phyloP scores from a whole-genome alignment of 2,797 vertebrate genomes.

The Oryzias sinensis region DNA sequence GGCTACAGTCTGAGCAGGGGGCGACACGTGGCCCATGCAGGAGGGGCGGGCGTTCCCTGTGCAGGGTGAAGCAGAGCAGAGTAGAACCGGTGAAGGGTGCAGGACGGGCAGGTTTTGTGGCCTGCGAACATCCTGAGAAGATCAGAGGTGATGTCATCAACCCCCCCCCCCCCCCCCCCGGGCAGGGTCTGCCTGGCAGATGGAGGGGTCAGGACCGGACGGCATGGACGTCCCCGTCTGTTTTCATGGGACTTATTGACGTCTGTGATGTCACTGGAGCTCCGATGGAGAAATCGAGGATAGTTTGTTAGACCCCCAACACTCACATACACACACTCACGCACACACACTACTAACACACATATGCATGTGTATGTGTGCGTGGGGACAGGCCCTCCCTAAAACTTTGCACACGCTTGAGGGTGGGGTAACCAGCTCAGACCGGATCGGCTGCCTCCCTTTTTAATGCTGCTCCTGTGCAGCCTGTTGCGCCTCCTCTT shows the following conservation, averaged over 20 bases:
- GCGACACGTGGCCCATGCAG: too few species aligned
- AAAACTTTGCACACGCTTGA: slow-evolving; percentile 83
- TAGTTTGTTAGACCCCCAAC: slow-evolving; percentile 75
- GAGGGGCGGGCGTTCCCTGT: too few species aligned
- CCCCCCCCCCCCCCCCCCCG: slow-evolving; percentile 67
- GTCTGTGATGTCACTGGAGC: slow-evolving; percentile 34
- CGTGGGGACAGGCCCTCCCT: slow-evolving; percentile 83
- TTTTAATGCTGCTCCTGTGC: slow-evolving; percentile 80
- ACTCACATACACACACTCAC: slow-evolving; percentile 11
- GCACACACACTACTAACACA: background rate
- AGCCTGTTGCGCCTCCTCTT: slow-evolving; percentile 76
- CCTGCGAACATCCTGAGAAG: background rate
- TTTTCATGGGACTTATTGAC: slow-evolving; percentile 34
- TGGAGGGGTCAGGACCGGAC: slow-evolving; percentile 49
- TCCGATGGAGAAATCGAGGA: slow-evolving; percentile 70
- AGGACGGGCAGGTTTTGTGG: background rate
- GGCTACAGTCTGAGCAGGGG: too few species aligned
- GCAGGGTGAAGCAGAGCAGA: too few species aligned
- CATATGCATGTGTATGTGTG: slow-evolving; percentile 65
- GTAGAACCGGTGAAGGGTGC: too few species aligned
- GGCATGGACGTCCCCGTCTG: slow-evolving; percentile 18
- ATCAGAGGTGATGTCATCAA: slow-evolving; percentile 2
- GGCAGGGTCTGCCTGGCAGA: slow-evolving; percentile 74
- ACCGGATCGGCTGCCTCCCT: slow-evolving; percentile 89
- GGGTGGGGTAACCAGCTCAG: slow-evolving; percentile 89